These are phyloP conservation scores for Chymomyza costata DNA, from an alignment of 1,140 invertebrate species.

Conservation along the genomic window DNA sequence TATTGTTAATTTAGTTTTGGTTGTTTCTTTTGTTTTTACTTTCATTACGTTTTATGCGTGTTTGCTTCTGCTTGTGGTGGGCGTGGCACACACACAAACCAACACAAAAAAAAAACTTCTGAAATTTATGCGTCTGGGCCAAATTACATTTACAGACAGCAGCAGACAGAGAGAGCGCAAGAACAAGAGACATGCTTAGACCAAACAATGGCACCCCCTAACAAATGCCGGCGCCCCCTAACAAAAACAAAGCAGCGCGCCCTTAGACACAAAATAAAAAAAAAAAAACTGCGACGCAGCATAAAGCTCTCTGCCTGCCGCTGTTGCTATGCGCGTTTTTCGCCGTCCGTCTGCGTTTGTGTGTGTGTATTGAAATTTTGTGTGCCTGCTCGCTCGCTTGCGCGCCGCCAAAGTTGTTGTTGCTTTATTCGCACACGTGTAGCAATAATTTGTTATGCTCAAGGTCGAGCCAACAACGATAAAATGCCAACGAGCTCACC, in stretches of 20 bases:
- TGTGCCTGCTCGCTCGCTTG: slow-evolving; percentile 20
- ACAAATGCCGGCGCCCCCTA: not conserved
- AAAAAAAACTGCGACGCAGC: slow-evolving; percentile 8
- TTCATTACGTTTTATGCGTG: too few relatives aligned
- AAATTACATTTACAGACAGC: too few relatives aligned
- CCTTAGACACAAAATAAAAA: not conserved
- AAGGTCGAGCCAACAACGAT: slow-evolving; percentile 47
- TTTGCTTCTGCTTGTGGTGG: too few relatives aligned
- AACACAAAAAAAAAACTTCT: too few relatives aligned
- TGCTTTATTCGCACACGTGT: slow-evolving; percentile 64
- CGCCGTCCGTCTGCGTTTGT: slow-evolving; percentile 7
- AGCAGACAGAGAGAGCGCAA: too few relatives aligned
- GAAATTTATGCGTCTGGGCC: too few relatives aligned
- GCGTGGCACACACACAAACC: too few relatives aligned
- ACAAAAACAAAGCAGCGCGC: too few relatives aligned
- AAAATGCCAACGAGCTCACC: slow-evolving; percentile 32
- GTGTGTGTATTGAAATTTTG: slow-evolving; percentile 1
- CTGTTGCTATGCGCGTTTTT: slow-evolving; percentile 58
- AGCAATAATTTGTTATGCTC: slow-evolving; percentile 70
- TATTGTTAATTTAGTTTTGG: too few relatives aligned
- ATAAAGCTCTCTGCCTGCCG: not conserved
- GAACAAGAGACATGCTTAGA: too few relatives aligned
- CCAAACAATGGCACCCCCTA: too few relatives aligned
- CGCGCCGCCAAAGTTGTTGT: slow-evolving; percentile 23
- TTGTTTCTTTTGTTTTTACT: too few relatives aligned